A percentile compares a stretch with the other conserved stretches of the same genome.
These are phyloP conservation scores for Actinia tenebrosa DNA, from an alignment of 64 coral and sea anemone species.

Conservation along the genomic window DNA sequence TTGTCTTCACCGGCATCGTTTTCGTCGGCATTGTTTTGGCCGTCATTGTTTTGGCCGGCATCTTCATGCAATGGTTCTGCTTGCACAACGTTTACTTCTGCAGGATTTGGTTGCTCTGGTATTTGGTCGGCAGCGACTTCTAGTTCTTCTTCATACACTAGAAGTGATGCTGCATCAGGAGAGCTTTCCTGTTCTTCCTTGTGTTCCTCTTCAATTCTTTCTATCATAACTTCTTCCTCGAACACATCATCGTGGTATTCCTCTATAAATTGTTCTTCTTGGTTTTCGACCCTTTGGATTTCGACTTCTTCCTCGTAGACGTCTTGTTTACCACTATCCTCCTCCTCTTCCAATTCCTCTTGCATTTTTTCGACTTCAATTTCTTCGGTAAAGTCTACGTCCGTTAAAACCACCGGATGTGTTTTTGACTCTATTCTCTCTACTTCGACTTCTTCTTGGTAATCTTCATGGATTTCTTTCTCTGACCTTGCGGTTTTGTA, in stretches of 20 bases:
- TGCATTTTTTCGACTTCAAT: conserved; percentile 36
- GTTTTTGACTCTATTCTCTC: not conserved
- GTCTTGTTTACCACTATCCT: conserved; percentile 20
- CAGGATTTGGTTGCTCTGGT: not conserved
- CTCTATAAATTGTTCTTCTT: conserved; percentile 45
- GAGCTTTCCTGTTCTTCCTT: conserved; percentile 41
- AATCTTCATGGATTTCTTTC: not conserved
- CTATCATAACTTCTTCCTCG: conserved; percentile 62
- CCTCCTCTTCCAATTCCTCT: conserved; percentile 50
- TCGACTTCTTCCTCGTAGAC: conserved; percentile 64
- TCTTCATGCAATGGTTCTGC: conserved; percentile 5
- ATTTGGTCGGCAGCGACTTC: not conserved
- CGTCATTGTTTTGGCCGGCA: not conserved
- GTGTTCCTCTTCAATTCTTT: conserved; percentile 37
- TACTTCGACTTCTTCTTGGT: conserved; percentile 21
- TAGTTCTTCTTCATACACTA: conserved; percentile 45
- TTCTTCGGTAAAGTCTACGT: conserved; percentile 43
- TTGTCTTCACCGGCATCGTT: not conserved
- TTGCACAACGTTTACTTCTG: not conserved
- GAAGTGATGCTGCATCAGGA: not conserved
- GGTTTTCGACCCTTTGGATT: conserved; percentile 27
- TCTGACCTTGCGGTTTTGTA: not conserved
- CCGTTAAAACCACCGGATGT: not conserved
- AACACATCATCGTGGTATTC: conserved; percentile 54
- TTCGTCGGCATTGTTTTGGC: not conserved